Evolutionary conservation across 1,140 invertebrate genomes (phyloP), one percentile per base, ranked within the genome.

Genomic region (Pollicipes pollicipes): DNA sequence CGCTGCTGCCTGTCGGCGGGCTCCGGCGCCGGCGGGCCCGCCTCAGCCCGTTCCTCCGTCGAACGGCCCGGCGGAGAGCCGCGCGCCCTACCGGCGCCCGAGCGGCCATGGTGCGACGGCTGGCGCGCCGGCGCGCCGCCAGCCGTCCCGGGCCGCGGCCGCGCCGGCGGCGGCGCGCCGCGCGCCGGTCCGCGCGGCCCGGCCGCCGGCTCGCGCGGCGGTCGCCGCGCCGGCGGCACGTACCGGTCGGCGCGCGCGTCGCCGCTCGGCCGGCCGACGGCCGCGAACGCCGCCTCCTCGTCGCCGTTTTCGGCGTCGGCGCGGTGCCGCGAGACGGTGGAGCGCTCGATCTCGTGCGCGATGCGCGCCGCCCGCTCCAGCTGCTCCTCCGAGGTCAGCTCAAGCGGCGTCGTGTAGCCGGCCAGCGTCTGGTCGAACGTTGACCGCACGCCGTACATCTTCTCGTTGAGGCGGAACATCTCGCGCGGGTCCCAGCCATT

Each of bases 401-500:
- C 88, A 72, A 75, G 70, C 17, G 70, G 73, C 30, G 91, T 84
- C 26, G 94, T 97, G 76, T 97, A 97, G 30, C 90, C 90, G n/a
- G 84, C 82, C 72, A 96, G 81, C 68, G 86, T 88, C 73, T 91
- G 87, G 79, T 93, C 90, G 79, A 91, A 96, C 10, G 89, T 90
- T 72, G 90, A 90, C 75, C 87, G 87, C 17, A 96, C 90, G 71
- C 92, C 91, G 80, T 93, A 95, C 70, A 88, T 81, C 81, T 90
- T 86, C 80, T 93, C 91, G 81, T 97, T 96, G 78, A 88, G 91
- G 69, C 87, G 83, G 81, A 97, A 97, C 94, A 97, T 97, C 73
- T 96, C 93, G 78, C 90, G 86, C 0, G 88, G 87, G 83, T 94
- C 91, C 94, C 94, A 97, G 71, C 94, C 94, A 83, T 95, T 95